Evolutionary conservation across 64 coral and sea anemone species (phyloP), one percentile per base, ranked within the genome.

Genomic region (Acropora yongei): DNA sequence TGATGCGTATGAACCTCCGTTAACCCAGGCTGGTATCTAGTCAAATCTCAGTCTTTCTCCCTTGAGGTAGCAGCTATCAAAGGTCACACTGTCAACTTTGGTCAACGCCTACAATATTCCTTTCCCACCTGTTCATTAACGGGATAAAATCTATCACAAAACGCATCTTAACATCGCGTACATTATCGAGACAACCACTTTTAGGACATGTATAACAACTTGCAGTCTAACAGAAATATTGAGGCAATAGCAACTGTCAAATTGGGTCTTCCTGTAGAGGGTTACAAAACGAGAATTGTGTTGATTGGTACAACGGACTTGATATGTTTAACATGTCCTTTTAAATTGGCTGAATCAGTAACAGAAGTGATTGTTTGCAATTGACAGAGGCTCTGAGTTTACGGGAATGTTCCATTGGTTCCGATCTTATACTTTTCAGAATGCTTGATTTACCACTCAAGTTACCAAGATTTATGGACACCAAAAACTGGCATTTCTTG

Each of bases 201-300:
- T 67, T 17, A 43, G 12, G 11, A 6, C 45, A 46, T 39, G 4
- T 9, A 30, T 30, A 48, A 49, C 17, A 5, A 72, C 57, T 61
- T 57, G 17, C 39, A 57, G 10, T 5, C 5, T 10, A 69, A 2
- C 17, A n/a, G 13, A 44, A 67, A 42, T 12, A 6, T 57, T 4
- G 46, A 8, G 6, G 16, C 9, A 8, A 45, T 30, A 85, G 82
- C 82, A 71, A 49, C 82, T 85, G 65, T 85, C 82, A 85, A 85
- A 85, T 72, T 41, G 1, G 41, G 43, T 17, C 61, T 10, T 47
- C 16, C 39, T 20, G 0, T 39, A 47, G 43, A 65, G 14, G 11
- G 30, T 76, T 45, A 14, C 46, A 44, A 76, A 12, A 6, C 2
- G 43, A 63, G 3, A 1, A 63, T 63, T 10, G 51, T 7, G 11